Base-by-base conservation (phyloP, 2,888 invertebrate species). In the Pseudococcus jackbeardsleyi region DNA sequence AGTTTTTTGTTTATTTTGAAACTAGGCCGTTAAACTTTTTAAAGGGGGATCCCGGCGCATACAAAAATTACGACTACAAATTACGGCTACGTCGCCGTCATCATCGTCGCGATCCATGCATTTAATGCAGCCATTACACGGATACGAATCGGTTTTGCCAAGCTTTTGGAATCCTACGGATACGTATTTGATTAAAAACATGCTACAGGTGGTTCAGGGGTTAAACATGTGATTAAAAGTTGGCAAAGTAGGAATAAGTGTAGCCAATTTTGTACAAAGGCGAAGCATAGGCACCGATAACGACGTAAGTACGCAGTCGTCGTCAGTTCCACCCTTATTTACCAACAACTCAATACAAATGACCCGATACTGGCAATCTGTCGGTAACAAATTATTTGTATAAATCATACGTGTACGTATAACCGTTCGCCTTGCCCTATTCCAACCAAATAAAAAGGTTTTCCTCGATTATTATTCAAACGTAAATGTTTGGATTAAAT, bases 11-110 rank as follows among this genome's bases (percentile, higher is more conserved):
- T 72, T 72, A 72, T 72, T 72, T 72, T 72, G 68, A 72, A 26
- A 72, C 68, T 72, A 72, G 68, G 68, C 68, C 68, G 68, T 72
- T 72, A 72, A 72, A 72, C 68, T 72, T 72, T 72, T 72, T n/a
- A 72, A 72, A 64, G 22, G 17, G 64, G 68, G 68, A 15, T 72
- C 11, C 68, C 8, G 33, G 4, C 1, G 59, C 7, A 19, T 12
- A 50, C 17, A 72, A 72, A 72, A 72, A 72, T 22, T 64, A 22
- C 59, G 59, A 19, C 59, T 59, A 19, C 59, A 59, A 59, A 59
- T 59, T 59, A 59, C 59, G 26, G 26, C 3, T 3, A 3, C 26
- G 26, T 33, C 26, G 26, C 3, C 26, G 3, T 33, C 26, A 19
- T 5, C 59, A 3, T 6, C 33, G 68, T 72, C 33, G 33, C 2